These are phyloP conservation scores for Trialeurodes vaporariorum DNA, from an alignment of 1,140 invertebrate species.

Conservation along the genomic window DNA sequence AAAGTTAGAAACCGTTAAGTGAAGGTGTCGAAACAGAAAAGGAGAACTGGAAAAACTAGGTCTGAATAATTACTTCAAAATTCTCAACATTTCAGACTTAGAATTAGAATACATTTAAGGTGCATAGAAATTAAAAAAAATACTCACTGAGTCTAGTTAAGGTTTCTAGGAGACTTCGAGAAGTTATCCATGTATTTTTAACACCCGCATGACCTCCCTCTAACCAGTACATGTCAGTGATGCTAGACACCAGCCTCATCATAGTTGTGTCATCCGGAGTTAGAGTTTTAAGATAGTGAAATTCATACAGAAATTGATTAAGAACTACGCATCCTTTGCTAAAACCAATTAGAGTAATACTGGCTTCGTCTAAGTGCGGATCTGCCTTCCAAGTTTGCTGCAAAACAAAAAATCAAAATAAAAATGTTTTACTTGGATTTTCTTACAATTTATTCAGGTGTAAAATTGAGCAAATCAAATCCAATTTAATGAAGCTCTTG, in stretches of 20 bases:
- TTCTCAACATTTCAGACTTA: neutral
- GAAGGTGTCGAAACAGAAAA: too few relatives aligned
- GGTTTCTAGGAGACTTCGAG: constrained; percentile 51
- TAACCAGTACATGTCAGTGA: constrained; percentile 69
- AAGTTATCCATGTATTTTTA: constrained; percentile 74
- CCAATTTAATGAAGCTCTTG: too few relatives aligned
- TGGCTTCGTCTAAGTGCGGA: neutral
- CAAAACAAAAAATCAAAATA: neutral
- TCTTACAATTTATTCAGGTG: too few relatives aligned
- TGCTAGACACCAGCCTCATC: constrained; percentile 45
- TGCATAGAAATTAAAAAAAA: constrained; percentile 27
- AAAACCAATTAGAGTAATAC: constrained; percentile 60
- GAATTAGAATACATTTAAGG: neutral
- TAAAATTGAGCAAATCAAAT: too few relatives aligned
- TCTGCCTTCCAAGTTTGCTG: neutral
- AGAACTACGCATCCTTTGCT: constrained; percentile 86
- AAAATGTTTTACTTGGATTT: too few relatives aligned
- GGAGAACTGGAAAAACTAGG: too few relatives aligned
- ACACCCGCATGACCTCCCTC: constrained; percentile 75
- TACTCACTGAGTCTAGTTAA: constrained; percentile 48
- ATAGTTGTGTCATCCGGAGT: constrained; percentile 42
- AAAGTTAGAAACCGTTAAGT: too few relatives aligned
- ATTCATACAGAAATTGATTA: constrained; percentile 78
- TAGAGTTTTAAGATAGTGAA: constrained; percentile 54
- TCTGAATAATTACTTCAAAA: neutral